These are phyloP conservation scores for Sebastes steindachneri DNA, from an alignment of 2,797 vertebrate genomes.

Conservation along the genomic window DNA sequence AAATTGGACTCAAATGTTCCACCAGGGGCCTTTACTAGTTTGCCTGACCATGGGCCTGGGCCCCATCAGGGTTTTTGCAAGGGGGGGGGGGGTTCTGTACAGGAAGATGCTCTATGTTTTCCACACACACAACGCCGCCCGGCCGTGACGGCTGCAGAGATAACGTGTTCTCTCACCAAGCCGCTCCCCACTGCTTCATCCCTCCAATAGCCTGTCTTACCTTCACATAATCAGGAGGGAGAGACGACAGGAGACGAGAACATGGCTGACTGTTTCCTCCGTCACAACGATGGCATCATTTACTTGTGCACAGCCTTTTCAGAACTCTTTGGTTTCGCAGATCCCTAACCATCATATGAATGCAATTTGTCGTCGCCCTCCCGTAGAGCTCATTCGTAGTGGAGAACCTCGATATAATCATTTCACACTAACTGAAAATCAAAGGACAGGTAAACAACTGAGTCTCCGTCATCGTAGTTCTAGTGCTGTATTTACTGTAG, in stretches of 20 bases:
- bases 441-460: conserved; percentile 78
- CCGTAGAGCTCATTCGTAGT: conserved; percentile 72
- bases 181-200: conserved; percentile 41
- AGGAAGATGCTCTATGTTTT: conserved; percentile 65
- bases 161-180: conserved; percentile 31
- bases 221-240: conserved; percentile 60
- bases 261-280: conserved; percentile 58
- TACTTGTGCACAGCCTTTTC: conserved; percentile 50
- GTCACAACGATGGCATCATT: conserved; percentile 34
- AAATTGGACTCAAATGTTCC: conserved; percentile 76
- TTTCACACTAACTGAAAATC: conserved; percentile 83
- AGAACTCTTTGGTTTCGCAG: conserved; percentile 60
- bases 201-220: conserved; percentile 51
- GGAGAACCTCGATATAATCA: conserved; percentile 71
- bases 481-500: conserved; percentile 90
- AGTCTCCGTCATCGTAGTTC: conserved; percentile 81
- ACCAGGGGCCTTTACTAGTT: conserved; percentile 75
- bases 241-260: conserved; percentile 39
- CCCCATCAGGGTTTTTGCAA: conserved; percentile 55
- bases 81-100: conserved; percentile 29
- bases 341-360: conserved; percentile 61
- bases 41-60: conserved; percentile 50
- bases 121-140: conserved; percentile 13
- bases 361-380: conserved; percentile 74
- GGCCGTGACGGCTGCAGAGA: conserved; percentile 40